A percentile compares a stretch with the other conserved stretches of the same genome.
Evolutionary conservation across 2,113 vertebrate species (phyloP).

Genomic region (Myiopsitta monachus): DNA sequence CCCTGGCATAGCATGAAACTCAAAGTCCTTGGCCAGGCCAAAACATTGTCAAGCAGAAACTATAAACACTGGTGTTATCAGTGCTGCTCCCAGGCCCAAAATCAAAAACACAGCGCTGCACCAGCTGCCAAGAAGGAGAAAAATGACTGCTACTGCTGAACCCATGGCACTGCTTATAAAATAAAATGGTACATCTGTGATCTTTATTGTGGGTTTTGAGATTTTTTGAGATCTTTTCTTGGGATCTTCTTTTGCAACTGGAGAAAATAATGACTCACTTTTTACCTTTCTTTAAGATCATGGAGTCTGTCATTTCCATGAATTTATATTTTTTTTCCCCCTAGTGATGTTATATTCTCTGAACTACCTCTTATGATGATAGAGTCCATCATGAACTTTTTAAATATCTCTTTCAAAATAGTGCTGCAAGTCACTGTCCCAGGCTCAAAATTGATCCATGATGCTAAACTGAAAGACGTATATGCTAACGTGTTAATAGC

Average conservation of each 20-base stretch:
- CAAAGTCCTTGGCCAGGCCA: too few species aligned
- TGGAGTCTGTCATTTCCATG: neutral
- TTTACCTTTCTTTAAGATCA: neutral
- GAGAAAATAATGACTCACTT: neutral
- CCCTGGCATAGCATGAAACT: too few species aligned
- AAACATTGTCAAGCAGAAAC: too few species aligned
- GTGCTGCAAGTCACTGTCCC: neutral
- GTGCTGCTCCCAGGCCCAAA: too few species aligned
- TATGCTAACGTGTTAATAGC: fast-evolving
- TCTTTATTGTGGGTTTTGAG: neutral
- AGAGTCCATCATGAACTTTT: neutral
- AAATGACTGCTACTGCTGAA: too few species aligned
- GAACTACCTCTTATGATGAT: neutral
- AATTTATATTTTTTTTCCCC: neutral
- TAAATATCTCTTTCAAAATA: neutral
- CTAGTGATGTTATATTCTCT: neutral
- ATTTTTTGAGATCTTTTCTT: neutral
- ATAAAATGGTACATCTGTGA: neutral
- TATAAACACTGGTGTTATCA: too few species aligned
- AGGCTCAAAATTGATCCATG: neutral
- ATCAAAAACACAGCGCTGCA: too few species aligned
- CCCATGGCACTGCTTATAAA: neutral
- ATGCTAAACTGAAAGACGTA: neutral
- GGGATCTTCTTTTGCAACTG: neutral
- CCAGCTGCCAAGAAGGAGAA: too few species aligned